Evolutionary conservation across 2,888 invertebrate genomes (phyloP).

Genomic region (Habrosyne pyritoides): DNA sequence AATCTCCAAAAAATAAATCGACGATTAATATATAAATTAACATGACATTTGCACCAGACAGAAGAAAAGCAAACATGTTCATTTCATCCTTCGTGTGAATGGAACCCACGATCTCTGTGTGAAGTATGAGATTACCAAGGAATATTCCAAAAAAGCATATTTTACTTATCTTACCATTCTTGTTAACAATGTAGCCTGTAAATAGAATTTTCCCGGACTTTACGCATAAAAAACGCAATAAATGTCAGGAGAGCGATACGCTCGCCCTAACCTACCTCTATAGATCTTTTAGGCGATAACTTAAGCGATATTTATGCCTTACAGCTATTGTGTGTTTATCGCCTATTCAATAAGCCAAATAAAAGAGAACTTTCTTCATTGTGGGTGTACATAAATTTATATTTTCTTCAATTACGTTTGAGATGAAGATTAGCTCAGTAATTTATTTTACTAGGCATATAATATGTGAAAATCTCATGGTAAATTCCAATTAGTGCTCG

Average conservation of each 20-base stretch:
- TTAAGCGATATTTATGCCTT: slow-evolving; percentile 64
- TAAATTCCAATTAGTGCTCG: too few species aligned
- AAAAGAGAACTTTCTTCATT: slow-evolving; percentile 39
- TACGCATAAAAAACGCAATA: slow-evolving; percentile 69
- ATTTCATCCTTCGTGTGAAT: too few species aligned
- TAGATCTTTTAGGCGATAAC: slow-evolving; percentile 61
- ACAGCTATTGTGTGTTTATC: slow-evolving; percentile 60
- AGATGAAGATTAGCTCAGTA: not conserved
- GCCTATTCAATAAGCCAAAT: slow-evolving; percentile 56
- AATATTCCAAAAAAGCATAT: too few species aligned
- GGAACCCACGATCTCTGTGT: too few species aligned
- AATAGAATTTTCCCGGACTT: slow-evolving; percentile 66
- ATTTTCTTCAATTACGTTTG: not conserved
- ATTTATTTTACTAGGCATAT: not conserved
- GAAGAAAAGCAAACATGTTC: too few species aligned
- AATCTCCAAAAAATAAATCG: too few species aligned
- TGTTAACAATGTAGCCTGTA: slow-evolving; percentile 58
- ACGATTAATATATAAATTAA: too few species aligned
- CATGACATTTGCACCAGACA: too few species aligned
- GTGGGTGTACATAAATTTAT: slow-evolving; percentile 17
- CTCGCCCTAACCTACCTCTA: slow-evolving; percentile 46
- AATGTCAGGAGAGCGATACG: slow-evolving; percentile 65
- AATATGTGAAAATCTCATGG: too few species aligned
- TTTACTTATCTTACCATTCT: slow-evolving; percentile 46
- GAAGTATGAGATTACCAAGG: too few species aligned